These are phyloP conservation scores for Picathartes gymnocephalus DNA, from an alignment of 2,113 vertebrate genomes.

Conservation along the genomic window DNA sequence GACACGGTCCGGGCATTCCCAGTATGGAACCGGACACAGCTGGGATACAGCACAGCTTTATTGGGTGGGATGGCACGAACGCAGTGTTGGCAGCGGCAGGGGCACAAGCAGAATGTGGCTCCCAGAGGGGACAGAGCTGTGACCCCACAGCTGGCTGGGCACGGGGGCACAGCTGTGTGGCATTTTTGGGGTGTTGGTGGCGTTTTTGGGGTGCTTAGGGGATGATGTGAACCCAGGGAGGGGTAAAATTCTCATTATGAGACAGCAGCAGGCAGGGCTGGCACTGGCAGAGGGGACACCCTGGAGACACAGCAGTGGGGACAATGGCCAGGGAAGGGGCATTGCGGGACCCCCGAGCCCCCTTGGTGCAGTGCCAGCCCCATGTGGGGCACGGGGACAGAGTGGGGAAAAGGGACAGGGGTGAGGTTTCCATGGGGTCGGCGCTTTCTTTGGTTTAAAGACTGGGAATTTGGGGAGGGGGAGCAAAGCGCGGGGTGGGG, in stretches of 20 bases:
- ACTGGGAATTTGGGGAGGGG: neutral
- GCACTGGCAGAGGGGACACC: too few relatives aligned
- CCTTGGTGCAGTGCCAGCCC: too few relatives aligned
- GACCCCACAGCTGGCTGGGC: neutral
- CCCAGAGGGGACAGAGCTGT: neutral
- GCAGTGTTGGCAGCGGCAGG: too few relatives aligned
- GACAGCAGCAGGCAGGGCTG: neutral
- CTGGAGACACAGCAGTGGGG: neutral
- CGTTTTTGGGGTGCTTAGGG: too few relatives aligned
- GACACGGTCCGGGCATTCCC: neutral
- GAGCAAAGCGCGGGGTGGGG: neutral
- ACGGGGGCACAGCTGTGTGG: too few relatives aligned
- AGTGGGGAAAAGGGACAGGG: neutral
- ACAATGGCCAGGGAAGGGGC: too few relatives aligned
- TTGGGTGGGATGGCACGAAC: neutral
- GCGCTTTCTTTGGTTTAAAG: constrained; percentile 36
- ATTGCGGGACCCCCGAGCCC: too few relatives aligned
- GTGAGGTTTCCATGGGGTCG: neutral
- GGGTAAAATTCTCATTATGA: neutral
- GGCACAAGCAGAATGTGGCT: too few relatives aligned
- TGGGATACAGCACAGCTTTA: neutral
- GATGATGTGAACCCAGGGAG: too few relatives aligned
- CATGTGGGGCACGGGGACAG: neutral
- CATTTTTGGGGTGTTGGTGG: too few relatives aligned
- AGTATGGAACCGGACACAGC: fast-evolving